phyloP scores from a whole-genome alignment of 2,888 invertebrate genomes.

The Venustoraphidia nigricollis region DNA sequence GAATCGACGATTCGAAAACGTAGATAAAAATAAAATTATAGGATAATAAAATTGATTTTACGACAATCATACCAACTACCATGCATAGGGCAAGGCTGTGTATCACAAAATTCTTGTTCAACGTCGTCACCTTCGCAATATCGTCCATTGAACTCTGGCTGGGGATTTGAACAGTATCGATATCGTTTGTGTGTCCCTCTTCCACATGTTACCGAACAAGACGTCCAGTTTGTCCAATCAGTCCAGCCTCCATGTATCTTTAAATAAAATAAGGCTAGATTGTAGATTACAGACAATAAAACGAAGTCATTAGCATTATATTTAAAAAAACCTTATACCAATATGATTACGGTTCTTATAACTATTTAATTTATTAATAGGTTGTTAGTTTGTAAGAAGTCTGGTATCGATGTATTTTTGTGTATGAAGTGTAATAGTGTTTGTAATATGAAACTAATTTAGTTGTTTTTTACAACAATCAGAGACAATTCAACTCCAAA shows the following conservation, averaged over 20 bases:
- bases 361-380: too few relatives aligned
- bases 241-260: conserved; percentile 25
- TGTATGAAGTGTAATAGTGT: too few relatives aligned
- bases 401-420: too few relatives aligned
- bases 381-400: too few relatives aligned
- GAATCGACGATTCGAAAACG: background rate
- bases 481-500: too few relatives aligned
- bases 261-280: background rate
- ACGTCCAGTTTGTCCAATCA: conserved; percentile 28
- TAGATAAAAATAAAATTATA: background rate
- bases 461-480: too few relatives aligned
- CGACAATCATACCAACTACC: conserved; percentile 21
- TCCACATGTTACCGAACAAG: conserved; percentile 29
- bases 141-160: conserved; percentile 25
- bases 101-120: conserved; percentile 26
- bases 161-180: conserved; percentile 26
- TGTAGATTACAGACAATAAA: too few relatives aligned
- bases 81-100: conserved; percentile 27
- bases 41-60: conserved; percentile 7
- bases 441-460: too few relatives aligned
- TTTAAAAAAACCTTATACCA: too few relatives aligned
- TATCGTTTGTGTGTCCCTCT: conserved; percentile 23
- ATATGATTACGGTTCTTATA: too few relatives aligned
- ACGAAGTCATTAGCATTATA: too few relatives aligned
- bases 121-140: conserved; percentile 23